Base-by-base conservation (phyloP, 2,797 vertebrate species). In the Takifugu ocellatus region DNA sequence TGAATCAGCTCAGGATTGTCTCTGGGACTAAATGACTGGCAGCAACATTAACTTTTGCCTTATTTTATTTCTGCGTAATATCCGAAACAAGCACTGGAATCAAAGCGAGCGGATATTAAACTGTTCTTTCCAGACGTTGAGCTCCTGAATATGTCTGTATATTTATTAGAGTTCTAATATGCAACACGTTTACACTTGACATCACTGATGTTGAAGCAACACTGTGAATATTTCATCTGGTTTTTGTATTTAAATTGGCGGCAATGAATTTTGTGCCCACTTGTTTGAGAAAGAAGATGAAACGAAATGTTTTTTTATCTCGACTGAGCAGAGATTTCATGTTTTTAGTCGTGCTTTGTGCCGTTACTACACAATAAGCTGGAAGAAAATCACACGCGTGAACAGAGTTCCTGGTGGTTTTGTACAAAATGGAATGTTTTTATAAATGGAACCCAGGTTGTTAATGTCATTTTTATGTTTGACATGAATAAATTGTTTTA, bases 381-480 rank as follows among this genome's bases (percentile, higher is more conserved):
- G 61, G 48, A 73, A 77, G 68, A 81, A 78, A 61, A 72, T 67
- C 56, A 56, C 59, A 62, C 66, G 67, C 74, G 62, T 39, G 56
- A 81, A 55, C 65, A 42, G 69, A 77, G 89, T 86, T 83, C 72
- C 75, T 65, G 55, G 75, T 69, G 70, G 54, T 62, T 86, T 89
- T 91, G 84, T 91, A 86, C 62, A 88, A 87, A 89, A 50, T 85
- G 77, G 55, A 87, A 71, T 21, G 68, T 55, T 89, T 87, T 89
- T 89, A 87, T 90, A 87, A 83, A 65, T 83, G 61, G 61, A 71
- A 56, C 83, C 69, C 62, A 81, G 73, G 56, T 71, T 84, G 75
- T 81, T 86, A 73, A 82, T 87, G 79, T 84, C 69, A 79, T 84
- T 90, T 91, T 90, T 90, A 91, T 85, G 84, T 84, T 89, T 88